These are phyloP conservation scores for Rhynchopsitta pachyrhyncha DNA, from an alignment of 2,113 vertebrate species.

Conservation along the genomic window DNA sequence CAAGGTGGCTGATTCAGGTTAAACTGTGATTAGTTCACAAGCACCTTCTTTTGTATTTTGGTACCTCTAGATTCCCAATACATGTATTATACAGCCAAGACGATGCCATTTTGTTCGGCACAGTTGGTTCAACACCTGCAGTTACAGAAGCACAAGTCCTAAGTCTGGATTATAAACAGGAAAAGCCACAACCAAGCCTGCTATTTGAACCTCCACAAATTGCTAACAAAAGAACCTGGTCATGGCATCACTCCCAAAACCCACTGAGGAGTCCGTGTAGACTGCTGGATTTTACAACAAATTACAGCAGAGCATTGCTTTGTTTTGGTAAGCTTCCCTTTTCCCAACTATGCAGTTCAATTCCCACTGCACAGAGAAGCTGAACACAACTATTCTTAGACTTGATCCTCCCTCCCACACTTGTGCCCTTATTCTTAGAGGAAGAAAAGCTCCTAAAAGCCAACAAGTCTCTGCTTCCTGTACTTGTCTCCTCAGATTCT, in stretches of 20 bases:
- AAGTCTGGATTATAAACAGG: neutral
- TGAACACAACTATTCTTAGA: neutral
- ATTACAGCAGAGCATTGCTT: neutral
- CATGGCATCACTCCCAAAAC: neutral
- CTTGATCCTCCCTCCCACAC: neutral
- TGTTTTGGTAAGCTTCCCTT: neutral
- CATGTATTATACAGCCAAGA: neutral
- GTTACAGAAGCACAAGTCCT: neutral
- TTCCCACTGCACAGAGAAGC: neutral
- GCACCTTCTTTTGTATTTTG: neutral
- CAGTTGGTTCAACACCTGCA: neutral
- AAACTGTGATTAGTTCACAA: neutral
- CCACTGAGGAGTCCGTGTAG: neutral
- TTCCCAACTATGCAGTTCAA: neutral
- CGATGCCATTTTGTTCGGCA: neutral
- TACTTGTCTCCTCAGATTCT: neutral
- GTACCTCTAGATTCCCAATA: neutral
- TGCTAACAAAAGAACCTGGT: conserved; percentile 10
- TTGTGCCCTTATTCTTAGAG: neutral
- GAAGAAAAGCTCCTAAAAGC: neutral
- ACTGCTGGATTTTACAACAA: neutral
- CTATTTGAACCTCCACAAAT: conserved; percentile 11
- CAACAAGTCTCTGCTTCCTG: neutral
- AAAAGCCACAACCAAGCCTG: neutral
- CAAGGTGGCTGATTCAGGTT: neutral